These are phyloP conservation scores for Aphrophora alni DNA, from an alignment of 2,888 invertebrate species.

Conservation along the genomic window DNA sequence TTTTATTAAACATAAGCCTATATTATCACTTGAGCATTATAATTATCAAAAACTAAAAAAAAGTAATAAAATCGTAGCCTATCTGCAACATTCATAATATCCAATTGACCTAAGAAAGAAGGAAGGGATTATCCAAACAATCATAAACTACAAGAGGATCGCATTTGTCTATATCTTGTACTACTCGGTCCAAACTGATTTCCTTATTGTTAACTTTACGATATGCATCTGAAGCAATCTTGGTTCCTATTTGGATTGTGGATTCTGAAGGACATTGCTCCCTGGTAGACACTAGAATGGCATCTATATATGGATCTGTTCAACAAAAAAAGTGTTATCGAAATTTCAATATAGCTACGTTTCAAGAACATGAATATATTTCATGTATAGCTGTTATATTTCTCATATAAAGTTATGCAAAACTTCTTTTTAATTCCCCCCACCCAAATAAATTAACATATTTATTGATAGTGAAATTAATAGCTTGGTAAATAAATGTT, in stretches of 20 bases:
- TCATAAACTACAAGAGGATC: neutral
- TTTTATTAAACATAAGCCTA: neutral
- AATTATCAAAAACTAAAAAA: neutral
- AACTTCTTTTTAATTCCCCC: no score
- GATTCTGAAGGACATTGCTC: neutral
- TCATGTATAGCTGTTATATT: no score
- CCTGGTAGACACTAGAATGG: neutral
- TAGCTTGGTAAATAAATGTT: no score
- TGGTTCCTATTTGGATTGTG: neutral
- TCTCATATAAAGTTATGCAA: no score
- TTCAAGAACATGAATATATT: no score
- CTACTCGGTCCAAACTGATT: neutral
- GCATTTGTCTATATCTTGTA: neutral
- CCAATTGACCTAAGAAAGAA: neutral
- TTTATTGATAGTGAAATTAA: no score
- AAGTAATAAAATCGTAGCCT: no score
- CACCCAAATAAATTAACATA: no score
- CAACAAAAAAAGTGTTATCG: no score
- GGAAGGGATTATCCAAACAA: neutral
- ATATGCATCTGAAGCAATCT: neutral
- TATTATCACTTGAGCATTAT: neutral
- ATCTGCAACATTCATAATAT: neutral
- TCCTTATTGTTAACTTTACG: neutral
- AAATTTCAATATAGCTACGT: no score
- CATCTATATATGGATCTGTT: neutral